Conservation (phyloP, 2,113 vertebrate genomes). For the Panurus biarmicus region DNA sequence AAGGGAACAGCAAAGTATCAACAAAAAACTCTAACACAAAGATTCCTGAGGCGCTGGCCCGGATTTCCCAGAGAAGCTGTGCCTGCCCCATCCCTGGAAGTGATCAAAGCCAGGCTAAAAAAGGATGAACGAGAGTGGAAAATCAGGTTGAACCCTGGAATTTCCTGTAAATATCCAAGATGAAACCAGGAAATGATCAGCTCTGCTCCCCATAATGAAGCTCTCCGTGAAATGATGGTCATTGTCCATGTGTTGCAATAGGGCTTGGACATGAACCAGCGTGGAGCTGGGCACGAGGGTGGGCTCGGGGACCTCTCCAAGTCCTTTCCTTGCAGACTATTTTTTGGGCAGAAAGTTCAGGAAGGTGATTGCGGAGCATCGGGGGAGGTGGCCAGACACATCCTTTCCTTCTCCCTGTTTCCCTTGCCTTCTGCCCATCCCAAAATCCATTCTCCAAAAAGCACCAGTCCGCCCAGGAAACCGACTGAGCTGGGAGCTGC, state of each 20-base stretch:
- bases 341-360: neutral
- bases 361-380: neutral
- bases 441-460: neutral
- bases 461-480: neutral
- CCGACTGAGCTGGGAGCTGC: neutral
- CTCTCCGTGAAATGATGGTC: neutral
- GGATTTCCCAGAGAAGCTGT: neutral
- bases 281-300: neutral
- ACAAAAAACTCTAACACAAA: neutral
- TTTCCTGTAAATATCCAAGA: neutral
- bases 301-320: neutral
- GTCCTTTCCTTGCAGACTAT: neutral
- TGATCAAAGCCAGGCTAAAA: neutral
- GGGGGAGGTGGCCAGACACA: fast-evolving
- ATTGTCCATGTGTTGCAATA: neutral
- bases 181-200: neutral
- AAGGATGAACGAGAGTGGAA: neutral
- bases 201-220: neutral
- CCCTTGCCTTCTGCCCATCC: neutral
- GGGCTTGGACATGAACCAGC: fast-evolving
- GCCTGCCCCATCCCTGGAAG: neutral
- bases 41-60: neutral
- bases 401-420: neutral
- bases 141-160: neutral
- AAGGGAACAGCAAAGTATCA: too few species aligned